Conservation (phyloP, 2,113 vertebrate genomes). For the Pangasianodon hypophthalmus region DNA sequence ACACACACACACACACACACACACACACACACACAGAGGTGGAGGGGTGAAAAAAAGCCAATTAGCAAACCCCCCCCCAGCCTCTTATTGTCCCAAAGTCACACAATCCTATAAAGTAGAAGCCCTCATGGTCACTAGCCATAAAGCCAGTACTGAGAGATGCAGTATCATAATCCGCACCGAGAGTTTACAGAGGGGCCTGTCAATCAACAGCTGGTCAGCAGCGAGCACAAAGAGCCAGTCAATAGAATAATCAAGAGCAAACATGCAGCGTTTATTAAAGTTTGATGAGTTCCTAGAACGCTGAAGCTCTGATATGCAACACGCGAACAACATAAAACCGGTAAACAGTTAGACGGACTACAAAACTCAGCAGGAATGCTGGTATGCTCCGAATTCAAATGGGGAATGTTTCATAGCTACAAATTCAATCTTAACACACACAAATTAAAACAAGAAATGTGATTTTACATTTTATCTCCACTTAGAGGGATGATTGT, state of each 20-base stretch:
- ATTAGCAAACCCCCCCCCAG: conserved; percentile 59
- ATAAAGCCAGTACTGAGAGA: conserved; percentile 62
- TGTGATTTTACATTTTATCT: not conserved
- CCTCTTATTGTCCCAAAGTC: conserved; percentile 65
- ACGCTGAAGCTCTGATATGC: not conserved
- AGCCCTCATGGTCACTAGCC: conserved; percentile 50
- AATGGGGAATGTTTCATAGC: not conserved
- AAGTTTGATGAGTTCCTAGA: conserved; percentile 71
- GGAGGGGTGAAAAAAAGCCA: not conserved
- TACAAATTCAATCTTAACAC: not conserved
- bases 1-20: conserved; percentile 37
- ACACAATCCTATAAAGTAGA: conserved; percentile 65
- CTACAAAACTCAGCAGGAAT: not conserved
- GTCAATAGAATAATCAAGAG: conserved; percentile 68
- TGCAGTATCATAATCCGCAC: conserved; percentile 47
- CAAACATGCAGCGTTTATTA: conserved; percentile 68
- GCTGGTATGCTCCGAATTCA: not conserved
- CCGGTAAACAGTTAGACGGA: not conserved
- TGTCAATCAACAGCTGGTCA: conserved; percentile 55
- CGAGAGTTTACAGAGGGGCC: conserved; percentile 35
- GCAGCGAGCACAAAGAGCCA: conserved; percentile 50
- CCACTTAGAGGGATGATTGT: not conserved
- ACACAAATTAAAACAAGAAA: not conserved
- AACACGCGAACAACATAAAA: not conserved
- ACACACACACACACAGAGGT: conserved; percentile 23